Evolutionary conservation across 2,797 vertebrate genomes (phyloP).

Genomic region (Ctenochaetus hawaiiensis): DNA sequence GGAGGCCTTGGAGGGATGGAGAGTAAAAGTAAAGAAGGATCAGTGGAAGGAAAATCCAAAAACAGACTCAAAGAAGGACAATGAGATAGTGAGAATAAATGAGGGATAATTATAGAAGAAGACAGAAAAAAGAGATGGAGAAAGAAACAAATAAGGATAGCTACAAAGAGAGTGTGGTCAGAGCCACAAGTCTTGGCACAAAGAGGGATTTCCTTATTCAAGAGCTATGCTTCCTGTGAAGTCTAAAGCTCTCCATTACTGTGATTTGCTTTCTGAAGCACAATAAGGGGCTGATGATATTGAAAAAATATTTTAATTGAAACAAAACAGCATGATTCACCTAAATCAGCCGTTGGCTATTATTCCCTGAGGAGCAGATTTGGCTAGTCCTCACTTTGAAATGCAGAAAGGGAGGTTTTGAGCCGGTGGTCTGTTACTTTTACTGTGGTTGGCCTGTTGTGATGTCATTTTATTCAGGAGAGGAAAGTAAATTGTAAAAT

Average conservation of each 20-base stretch:
- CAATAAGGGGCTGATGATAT: conserved; percentile 33
- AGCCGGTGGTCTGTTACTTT: conserved; percentile 5
- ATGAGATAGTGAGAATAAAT: conserved; percentile 28
- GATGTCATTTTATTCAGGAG: too few relatives aligned
- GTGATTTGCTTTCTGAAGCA: conserved; percentile 34
- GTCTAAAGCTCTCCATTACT: conserved; percentile 48
- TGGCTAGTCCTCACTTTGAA: conserved; percentile 19
- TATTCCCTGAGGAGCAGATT: conserved; percentile 15
- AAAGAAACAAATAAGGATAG: conserved; percentile 19
- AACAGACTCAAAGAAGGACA: conserved; percentile 19
- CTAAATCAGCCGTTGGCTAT: conserved; percentile 32
- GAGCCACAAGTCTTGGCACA: conserved; percentile 68
- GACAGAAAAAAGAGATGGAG: conserved; percentile 34
- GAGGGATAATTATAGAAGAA: conserved; percentile 39
- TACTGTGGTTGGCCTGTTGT: conserved; percentile 40
- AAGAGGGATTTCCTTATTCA: conserved; percentile 45
- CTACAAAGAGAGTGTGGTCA: conserved; percentile 41
- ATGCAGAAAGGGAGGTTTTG: too few relatives aligned
- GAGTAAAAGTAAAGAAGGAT: conserved; percentile 2
- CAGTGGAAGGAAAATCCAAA: conserved; percentile 1
- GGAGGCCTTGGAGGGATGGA: conserved; percentile 30
- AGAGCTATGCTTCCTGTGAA: conserved; percentile 59
- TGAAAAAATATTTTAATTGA: conserved; percentile 30
- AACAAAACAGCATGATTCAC: conserved; percentile 43
- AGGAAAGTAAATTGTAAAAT: too few relatives aligned